phyloP scores from a whole-genome alignment of 2,113 vertebrate species.

The Sturnira hondurensis region DNA sequence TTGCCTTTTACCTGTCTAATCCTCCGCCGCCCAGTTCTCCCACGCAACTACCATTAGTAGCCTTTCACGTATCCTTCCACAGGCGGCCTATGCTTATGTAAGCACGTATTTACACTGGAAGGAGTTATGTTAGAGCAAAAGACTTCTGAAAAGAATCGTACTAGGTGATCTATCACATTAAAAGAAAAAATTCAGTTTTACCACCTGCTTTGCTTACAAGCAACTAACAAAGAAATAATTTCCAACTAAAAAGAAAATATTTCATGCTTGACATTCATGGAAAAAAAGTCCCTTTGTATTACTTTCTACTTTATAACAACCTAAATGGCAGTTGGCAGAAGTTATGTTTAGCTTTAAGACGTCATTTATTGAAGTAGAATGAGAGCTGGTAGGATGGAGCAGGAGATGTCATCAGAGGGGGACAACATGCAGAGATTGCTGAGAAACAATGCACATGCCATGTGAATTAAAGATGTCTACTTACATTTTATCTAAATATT shows the following conservation, averaged over 20 bases:
- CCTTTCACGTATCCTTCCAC: background rate
- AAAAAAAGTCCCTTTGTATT: background rate
- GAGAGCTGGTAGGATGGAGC: background rate
- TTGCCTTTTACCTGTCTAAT: background rate
- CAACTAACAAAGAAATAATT: background rate
- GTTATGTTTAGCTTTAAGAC: background rate
- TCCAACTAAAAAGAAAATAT: background rate
- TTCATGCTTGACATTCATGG: background rate
- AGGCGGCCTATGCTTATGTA: background rate
- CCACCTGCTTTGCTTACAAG: background rate
- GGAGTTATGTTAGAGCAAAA: background rate
- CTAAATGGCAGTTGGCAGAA: background rate
- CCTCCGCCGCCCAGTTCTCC: background rate
- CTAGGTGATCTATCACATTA: background rate
- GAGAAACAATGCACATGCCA: background rate
- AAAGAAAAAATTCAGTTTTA: background rate
- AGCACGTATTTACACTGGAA: background rate
- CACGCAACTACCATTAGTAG: too few species aligned
- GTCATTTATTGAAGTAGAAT: background rate
- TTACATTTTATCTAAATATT: slow-evolving; percentile 85
- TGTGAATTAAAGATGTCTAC: slow-evolving; percentile 56
- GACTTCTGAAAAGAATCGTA: background rate
- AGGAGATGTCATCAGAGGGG: background rate
- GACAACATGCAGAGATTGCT: background rate
- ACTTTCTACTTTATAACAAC: background rate